Base-by-base conservation (phyloP, 2,113 vertebrate species). In the Campylomormyrus numenius region DNA sequence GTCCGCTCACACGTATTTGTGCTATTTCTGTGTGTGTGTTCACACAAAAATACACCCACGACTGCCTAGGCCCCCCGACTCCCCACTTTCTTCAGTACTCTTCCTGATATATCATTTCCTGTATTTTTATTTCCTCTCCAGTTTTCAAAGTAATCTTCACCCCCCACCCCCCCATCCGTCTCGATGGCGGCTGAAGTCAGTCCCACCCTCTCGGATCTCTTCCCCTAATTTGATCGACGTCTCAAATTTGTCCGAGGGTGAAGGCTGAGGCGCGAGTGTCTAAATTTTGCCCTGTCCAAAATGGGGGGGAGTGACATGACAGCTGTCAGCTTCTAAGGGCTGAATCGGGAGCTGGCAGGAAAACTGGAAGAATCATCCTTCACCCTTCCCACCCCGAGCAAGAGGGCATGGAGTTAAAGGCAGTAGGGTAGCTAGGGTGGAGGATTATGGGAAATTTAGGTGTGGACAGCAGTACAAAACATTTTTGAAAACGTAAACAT, bases 151-250 rank as follows among this genome's bases (percentile, higher is more conserved):
- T 8, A 70, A 46, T 77, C n/a, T 8, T 27, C 58, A 19, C 42
- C 85, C 42, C 85, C 88, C 88, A 56, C 84, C 83, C 52, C 84
- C 70, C 19, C 49, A 91, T 90, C 92, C 90, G 90, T 92, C 88
- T 93, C 89, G 88, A 93, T 90, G 93, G 94, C 94, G 95, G 94
- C 95, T 96, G 92, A 88, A 88, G 91, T 95, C 92, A 92, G 92
- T 92, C 89, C 11, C 13, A 35, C 7, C 2, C n/a, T 84, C 90
- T 74, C 90, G 48, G 90, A 90, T 90, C 49, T 90, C 91, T 92
- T 90, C 88, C 89, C 89, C 88, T 91, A 92, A 93, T 93, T 91
- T 92, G 92, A 93, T 92, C 88, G 58, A 53, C 74, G 45, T 90
- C 53, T 89, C 90, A 70, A 45, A 85, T 90, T 85, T 46, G 88